Percentiles rank a stretch among this genome's conserved stretches.
Evolutionary conservation across 2,113 vertebrate species (phyloP).

Genomic region (Cynopterus brachyotis): DNA sequence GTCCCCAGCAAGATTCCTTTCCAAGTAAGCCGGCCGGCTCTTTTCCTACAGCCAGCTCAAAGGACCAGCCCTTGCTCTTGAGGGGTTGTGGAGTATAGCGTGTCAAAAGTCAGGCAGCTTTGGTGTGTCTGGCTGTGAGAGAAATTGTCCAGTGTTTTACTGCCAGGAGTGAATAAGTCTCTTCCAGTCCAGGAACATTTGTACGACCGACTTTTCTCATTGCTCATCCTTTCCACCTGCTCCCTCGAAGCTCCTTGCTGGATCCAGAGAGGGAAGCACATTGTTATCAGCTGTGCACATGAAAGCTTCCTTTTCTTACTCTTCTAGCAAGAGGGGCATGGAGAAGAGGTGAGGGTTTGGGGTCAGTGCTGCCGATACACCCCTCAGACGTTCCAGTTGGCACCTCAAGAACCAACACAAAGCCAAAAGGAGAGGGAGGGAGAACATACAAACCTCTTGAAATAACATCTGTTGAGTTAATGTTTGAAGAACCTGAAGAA

Average conservation of each 20-base stretch:
- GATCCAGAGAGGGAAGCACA: neutral
- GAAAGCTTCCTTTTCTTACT: constrained; percentile 24
- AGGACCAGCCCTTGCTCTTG: neutral
- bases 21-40: neutral
- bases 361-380: neutral
- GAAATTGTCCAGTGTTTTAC: neutral
- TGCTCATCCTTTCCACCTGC: neutral
- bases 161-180: neutral
- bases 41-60: neutral
- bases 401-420: neutral
- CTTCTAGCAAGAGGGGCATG: neutral
- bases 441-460: constrained; percentile 38
- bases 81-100: neutral
- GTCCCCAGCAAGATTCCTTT: neutral
- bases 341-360: neutral
- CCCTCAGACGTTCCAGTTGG: neutral
- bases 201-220: neutral
- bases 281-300: neutral
- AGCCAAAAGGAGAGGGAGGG: constrained; percentile 44
- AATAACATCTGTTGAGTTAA: constrained; percentile 78
- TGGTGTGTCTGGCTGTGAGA: neutral
- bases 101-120: neutral
- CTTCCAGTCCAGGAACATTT: neutral
- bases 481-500: constrained; percentile 76
- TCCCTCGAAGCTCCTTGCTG: neutral